Conservation (phyloP, 2,888 invertebrate species). For the Dyspetes luteomarginatus region DNA sequence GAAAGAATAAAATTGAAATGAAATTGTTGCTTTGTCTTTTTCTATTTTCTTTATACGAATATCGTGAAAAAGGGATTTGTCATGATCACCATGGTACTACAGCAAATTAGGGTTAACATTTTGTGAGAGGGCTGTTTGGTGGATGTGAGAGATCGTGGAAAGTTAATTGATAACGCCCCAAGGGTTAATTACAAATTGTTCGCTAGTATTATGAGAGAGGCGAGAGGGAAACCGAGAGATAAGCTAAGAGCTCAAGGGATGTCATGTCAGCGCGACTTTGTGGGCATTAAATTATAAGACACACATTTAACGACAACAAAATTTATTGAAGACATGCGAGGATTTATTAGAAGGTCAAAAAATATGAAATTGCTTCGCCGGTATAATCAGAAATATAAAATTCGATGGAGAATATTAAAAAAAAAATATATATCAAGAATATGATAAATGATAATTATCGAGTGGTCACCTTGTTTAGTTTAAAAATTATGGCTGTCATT, state of each 20-base stretch:
- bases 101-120: neutral
- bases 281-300: constrained; percentile 4
- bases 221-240: constrained; percentile 1
- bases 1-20: neutral
- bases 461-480: no score
- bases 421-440: no score
- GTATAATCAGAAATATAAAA: no score
- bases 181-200: constrained; percentile 48
- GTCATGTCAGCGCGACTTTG: constrained; percentile 6
- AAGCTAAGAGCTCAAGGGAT: constrained; percentile 22
- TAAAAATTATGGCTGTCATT: no score
- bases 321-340: no score
- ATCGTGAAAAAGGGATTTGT: neutral
- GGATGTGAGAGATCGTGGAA: neutral
- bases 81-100: neutral
- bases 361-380: no score
- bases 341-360: no score
- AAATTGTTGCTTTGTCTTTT: neutral
- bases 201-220: constrained; percentile 1
- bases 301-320: neutral
- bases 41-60: neutral
- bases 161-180: constrained; percentile 35
- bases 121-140: neutral
- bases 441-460: no score
- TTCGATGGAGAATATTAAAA: no score